Base-by-base conservation (phyloP, 1,140 invertebrate genomes). In the Lucilia cuprina region DNA sequence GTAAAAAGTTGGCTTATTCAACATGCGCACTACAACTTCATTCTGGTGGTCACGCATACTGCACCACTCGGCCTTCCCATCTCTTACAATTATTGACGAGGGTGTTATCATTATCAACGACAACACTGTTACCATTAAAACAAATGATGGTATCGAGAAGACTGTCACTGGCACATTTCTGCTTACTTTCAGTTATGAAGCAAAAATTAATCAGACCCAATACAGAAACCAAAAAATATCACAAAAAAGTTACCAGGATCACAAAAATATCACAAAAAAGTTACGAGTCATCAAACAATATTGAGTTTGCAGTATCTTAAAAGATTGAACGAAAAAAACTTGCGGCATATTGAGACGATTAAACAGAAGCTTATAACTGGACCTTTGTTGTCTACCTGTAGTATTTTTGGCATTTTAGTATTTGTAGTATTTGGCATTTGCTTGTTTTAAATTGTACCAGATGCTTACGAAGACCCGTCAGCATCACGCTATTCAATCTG, bases 61-160 rank as follows among this genome's bases (percentile, higher is more conserved):
- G 85, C 47, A 84, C 41, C 19, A 85, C 84, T 50, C 74, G 83
- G 47, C 82, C 83, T 47, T 85, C 82, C 50, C 84, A 55, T 55
- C 84, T 85, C 47, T 84, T 34, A 84, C 14, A 21, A 49, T 60
- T 13, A 47, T 86, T 13, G 83, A 85, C 78, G 83, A 86, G 34
- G 82, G 83, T 17, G 50, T 85, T 50, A 34, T 86, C 3, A 85
- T 86, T 21, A 82, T 85, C 80, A 86, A 86, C 50, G 83, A 86
- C 47, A 17, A 8, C 14, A 78, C 82, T 21, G 82, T 82, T 25
- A 60, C 13, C 17, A 78, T 85, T 30, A 55, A 77, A 13, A 83
- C 83, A 5, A 82, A 49, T 21, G 74, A 84, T 77, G 49, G 77
- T 55, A n/a, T 83, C 12, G 83, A 82, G 34, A 77, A 70, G 8